Base-by-base conservation (phyloP, 2,888 invertebrate species). In the Ectobius pallidus region DNA sequence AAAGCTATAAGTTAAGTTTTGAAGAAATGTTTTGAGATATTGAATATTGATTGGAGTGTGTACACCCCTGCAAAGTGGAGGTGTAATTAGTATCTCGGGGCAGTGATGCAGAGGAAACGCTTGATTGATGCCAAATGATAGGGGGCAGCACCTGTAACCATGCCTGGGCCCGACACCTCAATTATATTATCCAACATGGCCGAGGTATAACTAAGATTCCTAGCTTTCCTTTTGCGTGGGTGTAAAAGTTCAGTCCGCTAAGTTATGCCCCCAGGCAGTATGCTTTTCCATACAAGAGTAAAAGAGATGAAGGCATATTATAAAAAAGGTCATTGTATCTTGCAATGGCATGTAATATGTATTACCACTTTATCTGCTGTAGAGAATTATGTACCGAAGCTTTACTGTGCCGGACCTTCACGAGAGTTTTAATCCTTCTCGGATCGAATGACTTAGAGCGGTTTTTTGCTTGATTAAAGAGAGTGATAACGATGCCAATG, bases 41-140 rank as follows among this genome's bases (percentile, higher is more conserved):
- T n/a, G n/a, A n/a, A n/a, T n/a, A n/a, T n/a, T n/a, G n/a, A n/a
- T n/a, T n/a, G n/a, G n/a, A n/a, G n/a, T 65, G n/a, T 58, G 58
- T 58, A n/a, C 11, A 16, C 14, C n/a, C 58, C 1, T 52, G 25
- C 7, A 69, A 32, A 42, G 46, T n/a, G 39, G 46, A n/a, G 16
- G 65, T 72, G 69, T 72, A 72, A 72, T 72, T 72, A 72, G 61
- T 73, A 65, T 69, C 73, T 73, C 34, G 69, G 30, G 73, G 73
- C 73, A 63, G 42, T 65, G 39, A 46, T 65, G 65, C 65, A 65
- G 18, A 44, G 65, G 65, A 27, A 46, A 46, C 46, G 63, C 55
- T 63, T 73, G 73, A 73, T 73, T 73, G 73, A 69, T 73, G 69
- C 62, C 70, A 73, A 73, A 73, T 73, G 73, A 73, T 73, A 73